Conservation (phyloP, 2,888 invertebrate genomes). For the Caenorhabditis zanzibari region DNA sequence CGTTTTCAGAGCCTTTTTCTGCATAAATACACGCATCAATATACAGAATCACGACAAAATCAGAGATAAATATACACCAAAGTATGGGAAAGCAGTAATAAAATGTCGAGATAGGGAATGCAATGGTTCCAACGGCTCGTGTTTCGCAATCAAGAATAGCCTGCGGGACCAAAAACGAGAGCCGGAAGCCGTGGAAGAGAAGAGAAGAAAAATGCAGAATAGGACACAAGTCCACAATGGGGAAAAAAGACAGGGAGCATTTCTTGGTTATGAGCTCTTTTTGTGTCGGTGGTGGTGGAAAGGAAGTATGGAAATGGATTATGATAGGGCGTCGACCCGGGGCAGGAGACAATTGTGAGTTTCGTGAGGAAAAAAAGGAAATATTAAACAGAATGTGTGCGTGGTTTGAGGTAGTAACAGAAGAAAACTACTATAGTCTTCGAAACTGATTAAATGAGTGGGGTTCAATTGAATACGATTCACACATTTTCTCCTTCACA, state of each 20-base stretch:
- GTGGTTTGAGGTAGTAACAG: no score
- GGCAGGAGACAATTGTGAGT: slow-evolving; percentile 11
- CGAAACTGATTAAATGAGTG: no score
- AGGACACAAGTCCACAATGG: slow-evolving; percentile 30
- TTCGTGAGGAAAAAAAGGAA: background rate
- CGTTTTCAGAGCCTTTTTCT: no score
- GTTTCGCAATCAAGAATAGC: slow-evolving; percentile 67
- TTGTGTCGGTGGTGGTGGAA: slow-evolving; percentile 14
- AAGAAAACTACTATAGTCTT: no score
- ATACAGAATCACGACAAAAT: no score
- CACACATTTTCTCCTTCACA: background rate
- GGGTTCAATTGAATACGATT: no score
- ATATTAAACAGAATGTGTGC: no score
- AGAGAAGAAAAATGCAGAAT: slow-evolving; percentile 40
- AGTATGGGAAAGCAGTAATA: slow-evolving; percentile 38
- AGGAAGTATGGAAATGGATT: slow-evolving; percentile 42
- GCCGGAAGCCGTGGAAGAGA: slow-evolving; percentile 36
- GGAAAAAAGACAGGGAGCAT: slow-evolving; percentile 21
- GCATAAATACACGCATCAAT: no score
- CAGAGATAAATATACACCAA: background rate
- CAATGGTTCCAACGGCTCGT: slow-evolving; percentile 42
- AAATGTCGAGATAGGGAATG: slow-evolving; percentile 12
- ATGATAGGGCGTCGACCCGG: slow-evolving; percentile 33
- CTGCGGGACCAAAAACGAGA: slow-evolving; percentile 19
- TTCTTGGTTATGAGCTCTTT: slow-evolving; percentile 49